phyloP scores from a whole-genome alignment of 2,888 invertebrate genomes.

The Cancer borealis region DNA sequence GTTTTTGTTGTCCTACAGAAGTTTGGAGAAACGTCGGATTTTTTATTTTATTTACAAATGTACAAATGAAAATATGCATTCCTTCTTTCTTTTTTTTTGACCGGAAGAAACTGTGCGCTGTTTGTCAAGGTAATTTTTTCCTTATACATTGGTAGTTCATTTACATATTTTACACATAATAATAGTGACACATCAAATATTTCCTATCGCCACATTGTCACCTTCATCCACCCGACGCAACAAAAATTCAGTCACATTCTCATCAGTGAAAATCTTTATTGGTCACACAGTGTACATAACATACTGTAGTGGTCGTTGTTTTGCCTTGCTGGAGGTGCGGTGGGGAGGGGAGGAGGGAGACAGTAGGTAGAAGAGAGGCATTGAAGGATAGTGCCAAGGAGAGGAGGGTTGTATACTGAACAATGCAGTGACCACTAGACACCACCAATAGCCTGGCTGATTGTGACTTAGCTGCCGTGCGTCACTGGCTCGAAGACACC shows the following conservation, averaged over 20 bases:
- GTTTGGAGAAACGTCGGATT: neutral
- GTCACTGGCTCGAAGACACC: neutral
- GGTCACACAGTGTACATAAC: neutral
- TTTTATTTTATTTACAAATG: neutral
- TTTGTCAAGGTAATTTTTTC: neutral
- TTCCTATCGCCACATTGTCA: too few relatives aligned
- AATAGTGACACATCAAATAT: neutral
- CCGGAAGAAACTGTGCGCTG: neutral
- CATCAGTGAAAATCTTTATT: neutral
- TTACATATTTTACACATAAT: neutral
- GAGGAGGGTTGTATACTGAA: neutral
- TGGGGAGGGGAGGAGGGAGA: neutral
- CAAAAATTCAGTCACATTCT: neutral
- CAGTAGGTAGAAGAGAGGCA: neutral
- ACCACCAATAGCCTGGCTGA: neutral
- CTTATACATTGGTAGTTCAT: neutral
- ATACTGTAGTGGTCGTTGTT: neutral
- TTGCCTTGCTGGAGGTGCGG: neutral
- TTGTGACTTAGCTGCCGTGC: constrained; percentile 1
- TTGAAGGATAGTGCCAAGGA: neutral
- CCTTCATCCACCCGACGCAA: neutral
- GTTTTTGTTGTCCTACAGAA: neutral
- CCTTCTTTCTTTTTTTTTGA: neutral
- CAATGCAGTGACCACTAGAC: neutral
- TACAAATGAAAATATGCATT: neutral